Base-by-base conservation (phyloP, 2,113 vertebrate genomes). In the Xiphophorus couchianus region DNA sequence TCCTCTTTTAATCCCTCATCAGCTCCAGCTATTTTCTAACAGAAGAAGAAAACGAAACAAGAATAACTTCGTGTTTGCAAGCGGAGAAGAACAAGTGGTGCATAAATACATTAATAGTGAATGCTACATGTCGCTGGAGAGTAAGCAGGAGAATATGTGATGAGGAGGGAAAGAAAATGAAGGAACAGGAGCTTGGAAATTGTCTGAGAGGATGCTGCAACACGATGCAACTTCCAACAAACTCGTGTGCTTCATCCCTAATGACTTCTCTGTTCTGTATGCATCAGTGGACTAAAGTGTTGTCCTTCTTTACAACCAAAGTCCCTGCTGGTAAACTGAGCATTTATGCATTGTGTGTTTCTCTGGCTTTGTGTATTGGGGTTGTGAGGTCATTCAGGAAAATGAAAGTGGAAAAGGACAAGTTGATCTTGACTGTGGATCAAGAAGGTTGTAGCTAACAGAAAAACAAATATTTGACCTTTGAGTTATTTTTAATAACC, bases 131-230 rank as follows among this genome's bases (percentile, higher is more conserved):
- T 48, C 33, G 79, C 29, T 39, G 66, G 73, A 72, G 54, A 76
- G 61, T 60, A 65, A 62, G 75, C 39, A n/a, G 62, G 15, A 60
- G 76, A 77, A 80, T 74, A 71, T 27, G 29, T 0, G 69, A 84
- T 75, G 77, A 63, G 73, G 29, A 48, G 68, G 17, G 51, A 0
- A 81, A 66, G 37, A 80, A 67, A 62, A 42, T 48, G 71, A 10
- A 64, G 37, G 44, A 48, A 68, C 61, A 10, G 54, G 72, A 80
- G 76, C 62, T 27, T 80, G 66, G 82, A 82, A 2, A 80, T 81
- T 82, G 51, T 83, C 27, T 19, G 29, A 73, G 66, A 74, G 70
- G 81, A 83, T 90, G 86, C 65, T 86, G 84, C 85, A 87, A 90
- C 84, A 70, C 27, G 58, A 69, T 83, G 85, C 54, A 91, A 91